phyloP scores from a whole-genome alignment of 2,888 invertebrate species.

The Pyrochroa serraticornis region DNA sequence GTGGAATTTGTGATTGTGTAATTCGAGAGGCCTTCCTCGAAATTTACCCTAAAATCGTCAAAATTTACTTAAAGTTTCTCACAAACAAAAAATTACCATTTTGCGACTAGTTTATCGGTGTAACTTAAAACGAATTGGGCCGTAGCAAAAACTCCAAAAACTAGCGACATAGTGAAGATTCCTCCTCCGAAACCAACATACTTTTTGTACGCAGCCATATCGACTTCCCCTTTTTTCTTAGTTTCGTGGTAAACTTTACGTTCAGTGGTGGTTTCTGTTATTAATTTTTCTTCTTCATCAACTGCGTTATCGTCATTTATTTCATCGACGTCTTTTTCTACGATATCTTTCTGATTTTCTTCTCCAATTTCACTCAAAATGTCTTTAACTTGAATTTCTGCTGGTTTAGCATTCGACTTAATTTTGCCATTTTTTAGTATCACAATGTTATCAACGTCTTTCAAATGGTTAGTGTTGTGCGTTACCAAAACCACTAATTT shows the following conservation, averaged over 20 bases:
- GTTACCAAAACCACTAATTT: slow-evolving; percentile 58
- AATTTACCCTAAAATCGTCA: slow-evolving; percentile 37
- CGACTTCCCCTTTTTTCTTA: slow-evolving; percentile 45
- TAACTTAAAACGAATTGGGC: slow-evolving; percentile 39
- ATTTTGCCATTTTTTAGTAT: slow-evolving; percentile 52
- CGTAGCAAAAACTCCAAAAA: slow-evolving; percentile 39
- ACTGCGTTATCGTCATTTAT: slow-evolving; percentile 67
- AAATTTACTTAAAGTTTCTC: not conserved
- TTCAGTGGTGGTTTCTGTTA: slow-evolving; percentile 14
- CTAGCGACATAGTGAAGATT: slow-evolving; percentile 34
- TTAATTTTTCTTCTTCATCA: slow-evolving; percentile 27
- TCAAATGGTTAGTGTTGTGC: slow-evolving; percentile 40
- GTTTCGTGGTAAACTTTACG: slow-evolving; percentile 43
- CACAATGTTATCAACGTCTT: slow-evolving; percentile 56
- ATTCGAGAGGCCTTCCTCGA: slow-evolving; percentile 33
- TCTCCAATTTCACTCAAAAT: slow-evolving; percentile 32
- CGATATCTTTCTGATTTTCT: not conserved
- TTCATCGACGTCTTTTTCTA: not conserved
- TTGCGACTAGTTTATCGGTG: slow-evolving; percentile 42
- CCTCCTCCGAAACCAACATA: slow-evolving; percentile 49
- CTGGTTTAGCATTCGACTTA: slow-evolving; percentile 32
- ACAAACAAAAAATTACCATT: slow-evolving; percentile 39
- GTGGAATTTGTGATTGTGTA: slow-evolving; percentile 14
- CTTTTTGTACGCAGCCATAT: slow-evolving; percentile 40
- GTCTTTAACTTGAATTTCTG: slow-evolving; percentile 29